Evolutionary conservation across 2,888 invertebrate species (phyloP).

Genomic region (Drosophila colorata): DNA sequence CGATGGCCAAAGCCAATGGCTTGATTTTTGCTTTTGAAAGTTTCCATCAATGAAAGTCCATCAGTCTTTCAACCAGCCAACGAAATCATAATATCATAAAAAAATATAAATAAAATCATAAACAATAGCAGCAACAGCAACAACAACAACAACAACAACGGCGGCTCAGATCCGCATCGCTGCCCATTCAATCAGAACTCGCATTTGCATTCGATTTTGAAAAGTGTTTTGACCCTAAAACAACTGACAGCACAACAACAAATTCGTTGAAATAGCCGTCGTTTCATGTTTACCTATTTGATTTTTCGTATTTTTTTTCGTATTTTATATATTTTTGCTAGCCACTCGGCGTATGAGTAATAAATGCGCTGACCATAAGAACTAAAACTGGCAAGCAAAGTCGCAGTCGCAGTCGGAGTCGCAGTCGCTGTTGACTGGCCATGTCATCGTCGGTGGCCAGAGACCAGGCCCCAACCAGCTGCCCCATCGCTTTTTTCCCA

Average conservation of each 20-base stretch:
- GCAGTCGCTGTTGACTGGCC: slow-evolving; percentile 4
- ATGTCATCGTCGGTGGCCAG: slow-evolving; percentile 48
- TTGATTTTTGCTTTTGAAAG: slow-evolving; percentile 65
- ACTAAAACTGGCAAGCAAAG: slow-evolving; percentile 32
- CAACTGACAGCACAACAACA: slow-evolving; percentile 16
- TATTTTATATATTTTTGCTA: neutral
- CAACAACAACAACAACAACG: slow-evolving; percentile 34
- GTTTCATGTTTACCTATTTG: slow-evolving; percentile 12
- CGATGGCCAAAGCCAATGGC: slow-evolving; percentile 24
- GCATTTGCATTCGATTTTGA: slow-evolving; percentile 58
- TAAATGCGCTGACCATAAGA: slow-evolving; percentile 52
- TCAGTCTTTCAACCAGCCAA: slow-evolving; percentile 21
- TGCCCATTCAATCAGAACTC: slow-evolving; percentile 44
- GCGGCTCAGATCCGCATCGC: slow-evolving; percentile 63
- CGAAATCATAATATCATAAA: slow-evolving; percentile 43
- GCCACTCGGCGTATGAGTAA: slow-evolving; percentile 69
- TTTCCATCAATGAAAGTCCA: slow-evolving; percentile 78
- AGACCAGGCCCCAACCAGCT: slow-evolving; percentile 29
- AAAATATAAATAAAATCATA: slow-evolving; percentile 24
- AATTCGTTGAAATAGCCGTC: slow-evolving; percentile 16
- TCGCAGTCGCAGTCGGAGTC: slow-evolving; percentile 11
- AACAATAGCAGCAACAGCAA: slow-evolving; percentile 29
- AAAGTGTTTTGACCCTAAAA: slow-evolving; percentile 73
- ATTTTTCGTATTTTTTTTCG: neutral
- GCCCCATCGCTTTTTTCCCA: slow-evolving; percentile 67